These are phyloP conservation scores for Sapajus apella DNA, from an alignment of 2,113 vertebrate genomes.

Conservation along the genomic window DNA sequence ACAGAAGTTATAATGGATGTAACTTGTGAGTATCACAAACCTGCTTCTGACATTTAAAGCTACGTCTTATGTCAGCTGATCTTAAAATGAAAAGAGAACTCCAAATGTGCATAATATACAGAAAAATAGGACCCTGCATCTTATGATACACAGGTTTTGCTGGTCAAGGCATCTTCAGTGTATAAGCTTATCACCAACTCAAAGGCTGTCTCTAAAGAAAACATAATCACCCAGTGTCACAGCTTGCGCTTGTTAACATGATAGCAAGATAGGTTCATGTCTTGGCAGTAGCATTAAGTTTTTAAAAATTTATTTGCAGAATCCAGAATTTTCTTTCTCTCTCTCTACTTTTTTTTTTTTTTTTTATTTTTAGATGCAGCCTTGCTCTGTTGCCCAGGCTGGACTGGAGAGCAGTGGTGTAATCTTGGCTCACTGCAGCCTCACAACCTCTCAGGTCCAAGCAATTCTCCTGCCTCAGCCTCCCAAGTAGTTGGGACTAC, in stretches of 20 bases:
- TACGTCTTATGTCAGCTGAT: neutral
- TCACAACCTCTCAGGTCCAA: no score
- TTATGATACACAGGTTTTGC: neutral
- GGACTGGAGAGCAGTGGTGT: no score
- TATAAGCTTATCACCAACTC: constrained; percentile 7
- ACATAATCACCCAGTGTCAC: neutral
- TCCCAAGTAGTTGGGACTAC: no score
- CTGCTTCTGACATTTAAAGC: neutral
- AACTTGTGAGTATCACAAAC: neutral
- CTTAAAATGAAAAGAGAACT: constrained; percentile 34
- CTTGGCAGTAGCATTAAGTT: neutral
- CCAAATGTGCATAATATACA: neutral
- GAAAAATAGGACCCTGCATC: neutral
- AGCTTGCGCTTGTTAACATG: neutral
- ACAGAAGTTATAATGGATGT: neutral
- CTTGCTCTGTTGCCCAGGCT: no score
- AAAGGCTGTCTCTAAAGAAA: neutral
- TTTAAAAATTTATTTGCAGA: neutral
- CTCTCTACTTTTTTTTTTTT: no score
- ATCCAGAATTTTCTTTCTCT: neutral
- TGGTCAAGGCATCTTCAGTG: neutral
- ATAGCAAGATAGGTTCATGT: constrained; percentile 3
- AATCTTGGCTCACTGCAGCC: no score
- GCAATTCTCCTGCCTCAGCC: no score
- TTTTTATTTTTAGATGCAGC: no score